Base-by-base conservation (phyloP, 2,888 invertebrate species). In the Machimus rusticus region DNA sequence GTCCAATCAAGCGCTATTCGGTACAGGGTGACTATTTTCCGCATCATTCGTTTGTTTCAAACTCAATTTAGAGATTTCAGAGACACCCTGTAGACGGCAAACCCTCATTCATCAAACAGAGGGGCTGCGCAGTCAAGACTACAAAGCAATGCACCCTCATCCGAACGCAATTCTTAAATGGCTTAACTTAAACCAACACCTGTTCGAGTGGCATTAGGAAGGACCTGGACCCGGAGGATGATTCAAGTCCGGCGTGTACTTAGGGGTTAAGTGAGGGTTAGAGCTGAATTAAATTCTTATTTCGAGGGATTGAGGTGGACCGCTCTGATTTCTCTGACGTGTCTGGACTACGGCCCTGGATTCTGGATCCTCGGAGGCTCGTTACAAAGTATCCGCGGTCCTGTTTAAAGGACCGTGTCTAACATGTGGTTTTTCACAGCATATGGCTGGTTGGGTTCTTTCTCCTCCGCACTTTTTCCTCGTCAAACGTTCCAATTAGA, bases 351-450 rank as follows among this genome's bases (percentile, higher is more conserved):
- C 85, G 9, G 19, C 86, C 23, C 79, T 87, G 87, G 37, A 12
- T 34, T n/a, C 23, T 84, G 12, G 46, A 14, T 39, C 37, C 84
- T 55, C 39, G 16, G 23, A 23, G 66, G 84, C 39, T 66, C 12
- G 37, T 86, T 88, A 89, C 89, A 90, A 91, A 90, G 90, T 84
- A 87, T 74, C 78, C 74, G 87, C 78, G 90, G 90, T 90, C 90
- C 90, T 92, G 92, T 90, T 92, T 92, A 92, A 91, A 92, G 90
- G 81, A 91, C 91, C 92, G 92, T 92, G 91, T 91, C 92, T 92
- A 92, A 92, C 92, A 92, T 92, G 92, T 92, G 92, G 92, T 92
- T 92, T 92, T 92, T 92, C 91, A 88, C 90, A 92, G 90, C 92
- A 92, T 92, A 92, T 92, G 92, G 92, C 92, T 91, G 90, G 90